Conservation (phyloP, 2,797 vertebrate species). For the Characodon lateralis region DNA sequence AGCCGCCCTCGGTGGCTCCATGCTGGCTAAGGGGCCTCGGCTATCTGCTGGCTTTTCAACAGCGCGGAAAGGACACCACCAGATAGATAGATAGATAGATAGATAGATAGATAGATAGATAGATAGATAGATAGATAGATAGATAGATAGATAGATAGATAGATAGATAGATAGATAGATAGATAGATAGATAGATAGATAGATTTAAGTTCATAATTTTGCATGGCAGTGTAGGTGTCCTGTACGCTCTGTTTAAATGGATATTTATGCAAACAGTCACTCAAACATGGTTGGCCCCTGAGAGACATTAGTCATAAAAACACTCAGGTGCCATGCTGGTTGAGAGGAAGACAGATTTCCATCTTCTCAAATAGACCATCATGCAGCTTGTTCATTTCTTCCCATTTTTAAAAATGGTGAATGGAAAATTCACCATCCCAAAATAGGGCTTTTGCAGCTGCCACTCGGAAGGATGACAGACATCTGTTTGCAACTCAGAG, state of each 20-base stretch:
- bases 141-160: too few species aligned
- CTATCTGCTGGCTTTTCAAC: too few species aligned
- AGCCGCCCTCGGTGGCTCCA: too few species aligned
- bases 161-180: too few species aligned
- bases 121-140: too few species aligned
- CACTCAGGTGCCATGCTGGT: conserved; percentile 25
- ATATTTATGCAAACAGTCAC: background rate
- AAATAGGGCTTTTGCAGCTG: conserved; percentile 43
- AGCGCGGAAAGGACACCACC: too few species aligned
- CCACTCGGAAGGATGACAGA: conserved; percentile 33
- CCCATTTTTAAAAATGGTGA: conserved; percentile 15
- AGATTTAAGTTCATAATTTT: background rate
- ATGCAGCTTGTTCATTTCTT: conserved; percentile 12
- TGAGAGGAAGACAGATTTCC: conserved; percentile 28
- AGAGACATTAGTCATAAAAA: background rate
- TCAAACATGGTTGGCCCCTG: background rate
- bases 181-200: too few species aligned
- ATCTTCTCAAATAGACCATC: conserved; percentile 30
- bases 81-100: too few species aligned
- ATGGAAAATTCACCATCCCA: conserved; percentile 26
- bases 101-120: too few species aligned
- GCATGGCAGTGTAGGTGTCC: background rate
- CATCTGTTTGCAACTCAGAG: conserved; percentile 38
- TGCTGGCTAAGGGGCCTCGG: too few species aligned
- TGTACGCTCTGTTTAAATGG: background rate